phyloP scores from a whole-genome alignment of 2,113 vertebrate genomes.

The Myotis davidii region DNA sequence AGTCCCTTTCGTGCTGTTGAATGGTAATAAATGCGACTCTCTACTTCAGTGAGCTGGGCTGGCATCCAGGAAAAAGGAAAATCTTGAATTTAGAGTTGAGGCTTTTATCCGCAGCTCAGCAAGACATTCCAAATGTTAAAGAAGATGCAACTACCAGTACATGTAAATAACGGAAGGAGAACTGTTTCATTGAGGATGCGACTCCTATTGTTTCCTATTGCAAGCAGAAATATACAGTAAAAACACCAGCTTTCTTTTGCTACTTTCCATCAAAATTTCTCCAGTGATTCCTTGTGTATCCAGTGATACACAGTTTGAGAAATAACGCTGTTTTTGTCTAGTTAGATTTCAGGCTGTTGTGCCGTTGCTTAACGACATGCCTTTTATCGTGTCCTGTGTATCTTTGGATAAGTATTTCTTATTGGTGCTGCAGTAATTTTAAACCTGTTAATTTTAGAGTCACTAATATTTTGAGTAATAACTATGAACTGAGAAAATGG shows the following conservation, averaged over 20 bases:
- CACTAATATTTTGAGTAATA: background rate
- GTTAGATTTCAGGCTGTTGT: background rate
- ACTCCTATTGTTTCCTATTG: too few relatives aligned
- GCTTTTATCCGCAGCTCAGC: constrained; percentile 21
- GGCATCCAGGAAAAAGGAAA: constrained; percentile 60
- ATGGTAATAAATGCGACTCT: constrained; percentile 62
- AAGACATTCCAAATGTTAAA: constrained; percentile 50
- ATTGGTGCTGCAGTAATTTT: background rate
- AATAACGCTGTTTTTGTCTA: background rate
- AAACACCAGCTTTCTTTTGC: too few relatives aligned
- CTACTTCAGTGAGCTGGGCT: constrained; percentile 50
- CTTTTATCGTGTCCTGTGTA: background rate
- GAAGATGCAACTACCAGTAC: background rate
- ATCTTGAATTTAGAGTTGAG: constrained; percentile 65
- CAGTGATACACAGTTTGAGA: background rate
- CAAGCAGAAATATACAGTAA: too few relatives aligned
- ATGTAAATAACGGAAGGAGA: background rate
- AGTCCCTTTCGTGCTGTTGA: constrained; percentile 52
- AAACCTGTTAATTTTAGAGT: background rate
- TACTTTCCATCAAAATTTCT: too few relatives aligned
- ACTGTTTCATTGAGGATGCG: background rate
- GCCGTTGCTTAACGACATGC: background rate
- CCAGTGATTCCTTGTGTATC: too few relatives aligned
- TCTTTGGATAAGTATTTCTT: background rate
- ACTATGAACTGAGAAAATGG: background rate